A percentile compares a stretch with the other conserved stretches of the same genome.
phyloP scores from a whole-genome alignment of 2,888 invertebrate genomes.

The Camptogramma bilineatum region DNA sequence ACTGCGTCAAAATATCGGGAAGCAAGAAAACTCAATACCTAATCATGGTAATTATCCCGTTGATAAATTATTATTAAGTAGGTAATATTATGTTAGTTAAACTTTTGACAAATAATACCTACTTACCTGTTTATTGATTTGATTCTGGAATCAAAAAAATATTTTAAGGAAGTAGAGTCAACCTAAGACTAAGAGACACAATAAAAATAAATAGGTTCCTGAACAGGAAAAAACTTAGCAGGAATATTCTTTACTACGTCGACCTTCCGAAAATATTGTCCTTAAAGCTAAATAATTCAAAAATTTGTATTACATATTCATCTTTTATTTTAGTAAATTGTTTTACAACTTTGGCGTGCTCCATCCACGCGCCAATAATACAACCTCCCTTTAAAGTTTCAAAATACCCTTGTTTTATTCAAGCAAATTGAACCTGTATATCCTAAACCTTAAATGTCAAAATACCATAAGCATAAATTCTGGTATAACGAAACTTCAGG shows the following conservation, averaged over 20 bases:
- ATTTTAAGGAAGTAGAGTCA: background rate
- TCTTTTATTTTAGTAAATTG: conserved; percentile 65
- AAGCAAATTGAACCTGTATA: conserved; percentile 21
- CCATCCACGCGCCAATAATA: conserved; percentile 64
- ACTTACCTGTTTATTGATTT: too few species aligned
- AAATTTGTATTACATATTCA: conserved; percentile 65
- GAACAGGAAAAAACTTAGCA: conserved; percentile 49
- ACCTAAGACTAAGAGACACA: background rate
- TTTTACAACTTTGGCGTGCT: conserved; percentile 75
- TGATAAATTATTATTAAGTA: too few species aligned
- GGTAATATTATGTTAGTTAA: too few species aligned
- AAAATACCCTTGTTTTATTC: background rate
- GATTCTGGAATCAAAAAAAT: background rate
- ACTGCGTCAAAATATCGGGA: too few species aligned
- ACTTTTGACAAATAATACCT: too few species aligned
- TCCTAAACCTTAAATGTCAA: fast-evolving
- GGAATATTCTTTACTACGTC: conserved; percentile 51
- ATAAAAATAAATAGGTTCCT: conserved; percentile 9
- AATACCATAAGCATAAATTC: background rate
- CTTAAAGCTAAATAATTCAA: conserved; percentile 65
- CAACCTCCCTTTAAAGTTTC: conserved; percentile 25
- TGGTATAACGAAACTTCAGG: conserved; percentile 6
- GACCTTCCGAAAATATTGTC: conserved; percentile 75
- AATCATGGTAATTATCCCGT: too few species aligned
- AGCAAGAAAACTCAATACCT: too few species aligned